Base-by-base conservation (phyloP, 2,888 invertebrate species). In the Hedychridium roseum region DNA sequence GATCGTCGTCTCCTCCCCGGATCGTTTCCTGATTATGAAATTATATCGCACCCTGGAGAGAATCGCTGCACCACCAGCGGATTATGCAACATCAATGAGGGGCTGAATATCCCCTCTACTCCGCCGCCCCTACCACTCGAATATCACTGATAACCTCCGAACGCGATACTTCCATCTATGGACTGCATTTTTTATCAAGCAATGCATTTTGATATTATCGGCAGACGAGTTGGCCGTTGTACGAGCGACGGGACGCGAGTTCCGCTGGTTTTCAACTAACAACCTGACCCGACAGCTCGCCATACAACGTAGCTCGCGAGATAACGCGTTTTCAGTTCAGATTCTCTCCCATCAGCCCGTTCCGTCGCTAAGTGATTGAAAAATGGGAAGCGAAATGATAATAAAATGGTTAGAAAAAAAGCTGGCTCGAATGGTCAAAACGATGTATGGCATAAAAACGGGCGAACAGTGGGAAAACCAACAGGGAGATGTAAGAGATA, bases 21-120 rank as follows among this genome's bases (percentile, higher is more conserved):
- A 43, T 61, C 57, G 61, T 54, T 49, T 45, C 45, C 49, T 54
- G 60, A 60, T 60, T 60, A 60, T 60, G 51, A 60, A 60, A 60
- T 60, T 60, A 61, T 61, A 60, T 57, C 49, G 51, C 23, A 35
- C 61, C 54, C 49, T 42, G 34, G 60, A n/a, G n/a, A 61, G 61
- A 50, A 54, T 49, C 54, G 43, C 37, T 48, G 43, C 43, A n/a
- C n/a, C n/a, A n/a, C n/a, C 31, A 38, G 45, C 41, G 47, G 61
- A 61, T 60, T 49, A 54, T 47, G 39, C 48, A 39, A 47, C 31
- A 46, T 42, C 28, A 12, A 27, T 27, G 9, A 9, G 9, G 12
- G 3, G n/a, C n/a, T n/a, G n/a, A n/a, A n/a, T n/a, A n/a, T n/a
- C n/a, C n/a, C n/a, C n/a, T n/a, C n/a, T n/a, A n/a, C n/a, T 15